A percentile compares a stretch with the other conserved stretches of the same genome.
Evolutionary conservation across 2,888 invertebrate species (phyloP).

Genomic region (Phyto melanocephala): DNA sequence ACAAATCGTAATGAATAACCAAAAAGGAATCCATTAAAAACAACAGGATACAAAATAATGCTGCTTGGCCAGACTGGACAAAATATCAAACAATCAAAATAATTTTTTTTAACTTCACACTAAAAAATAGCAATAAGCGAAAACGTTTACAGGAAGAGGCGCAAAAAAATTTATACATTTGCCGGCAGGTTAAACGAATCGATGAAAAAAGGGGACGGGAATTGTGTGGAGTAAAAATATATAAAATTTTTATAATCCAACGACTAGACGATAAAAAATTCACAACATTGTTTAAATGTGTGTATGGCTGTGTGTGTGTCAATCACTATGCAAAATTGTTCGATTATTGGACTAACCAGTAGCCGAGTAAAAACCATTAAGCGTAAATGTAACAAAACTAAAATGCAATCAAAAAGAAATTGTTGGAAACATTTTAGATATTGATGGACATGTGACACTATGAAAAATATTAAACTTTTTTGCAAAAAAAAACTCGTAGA

Average conservation of each 20-base stretch:
- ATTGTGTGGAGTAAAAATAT: neutral
- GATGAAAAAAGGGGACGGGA: neutral
- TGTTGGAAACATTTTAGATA: slow-evolving; percentile 39
- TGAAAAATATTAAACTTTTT: slow-evolving; percentile 24
- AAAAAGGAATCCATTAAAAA: no score
- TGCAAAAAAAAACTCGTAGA: no score
- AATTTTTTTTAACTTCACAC: slow-evolving; percentile 3
- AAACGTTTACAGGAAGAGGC: slow-evolving; percentile 42
- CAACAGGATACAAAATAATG: slow-evolving; percentile 12
- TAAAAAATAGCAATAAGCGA: slow-evolving; percentile 29
- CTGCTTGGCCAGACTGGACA: slow-evolving; percentile 47
- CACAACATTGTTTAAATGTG: slow-evolving; percentile 36
- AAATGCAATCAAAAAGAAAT: slow-evolving; percentile 27
- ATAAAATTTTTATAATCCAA: slow-evolving; percentile 61
- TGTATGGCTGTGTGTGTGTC: neutral
- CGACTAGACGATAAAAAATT: slow-evolving; percentile 59
- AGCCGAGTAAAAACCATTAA: slow-evolving; percentile 21
- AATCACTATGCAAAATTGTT: neutral
- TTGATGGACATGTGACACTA: slow-evolving; percentile 55
- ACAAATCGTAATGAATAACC: no score
- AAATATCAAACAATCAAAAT: neutral
- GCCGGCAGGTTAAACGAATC: neutral
- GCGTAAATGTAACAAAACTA: slow-evolving; percentile 31
- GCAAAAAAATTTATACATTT: slow-evolving; percentile 36
- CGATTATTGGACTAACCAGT: neutral